These are phyloP conservation scores for Thera britannica DNA, from an alignment of 2,888 invertebrate genomes.

Conservation along the genomic window DNA sequence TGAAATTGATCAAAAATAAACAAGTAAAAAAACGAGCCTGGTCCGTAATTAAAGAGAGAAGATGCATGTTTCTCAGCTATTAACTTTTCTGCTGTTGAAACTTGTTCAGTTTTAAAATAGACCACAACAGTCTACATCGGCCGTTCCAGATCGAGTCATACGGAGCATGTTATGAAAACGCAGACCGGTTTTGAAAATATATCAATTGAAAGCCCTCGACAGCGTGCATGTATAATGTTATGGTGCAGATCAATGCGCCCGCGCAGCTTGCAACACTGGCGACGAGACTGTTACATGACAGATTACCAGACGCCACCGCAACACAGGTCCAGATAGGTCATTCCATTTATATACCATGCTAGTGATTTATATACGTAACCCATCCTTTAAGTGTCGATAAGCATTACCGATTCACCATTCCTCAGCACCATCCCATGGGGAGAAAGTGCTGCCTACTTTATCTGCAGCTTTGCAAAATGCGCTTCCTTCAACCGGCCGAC, in stretches of 20 bases:
- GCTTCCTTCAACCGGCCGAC: conserved; percentile 45
- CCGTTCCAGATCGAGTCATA: conserved; percentile 55
- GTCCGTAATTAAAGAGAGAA: conserved; percentile 3
- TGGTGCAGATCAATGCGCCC: conserved; percentile 64
- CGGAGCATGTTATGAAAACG: conserved; percentile 76
- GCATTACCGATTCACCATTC: conserved; percentile 4
- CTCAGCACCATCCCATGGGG: conserved; percentile 33
- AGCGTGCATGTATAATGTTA: conserved; percentile 75
- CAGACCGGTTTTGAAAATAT: conserved; percentile 80
- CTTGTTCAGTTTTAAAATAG: conserved; percentile 45
- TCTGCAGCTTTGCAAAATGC: conserved; percentile 36
- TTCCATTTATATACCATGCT: conserved; percentile 44
- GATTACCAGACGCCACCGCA: conserved; percentile 56
- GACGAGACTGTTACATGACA: conserved; percentile 66
- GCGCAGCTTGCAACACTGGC: conserved; percentile 64
- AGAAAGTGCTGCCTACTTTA: conserved; percentile 47
- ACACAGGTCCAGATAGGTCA: conserved; percentile 53
- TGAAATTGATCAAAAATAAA: neutral
- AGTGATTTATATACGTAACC: conserved; percentile 34
- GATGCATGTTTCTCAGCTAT: conserved; percentile 9
- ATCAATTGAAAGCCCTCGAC: conserved; percentile 78
- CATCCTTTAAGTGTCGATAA: conserved; percentile 25
- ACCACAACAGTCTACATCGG: conserved; percentile 43
- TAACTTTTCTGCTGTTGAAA: conserved; percentile 12
- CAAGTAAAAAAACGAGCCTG: conserved; percentile 3